These are phyloP conservation scores for Eupithecia insigniata DNA, from an alignment of 2,888 invertebrate genomes.

Conservation along the genomic window DNA sequence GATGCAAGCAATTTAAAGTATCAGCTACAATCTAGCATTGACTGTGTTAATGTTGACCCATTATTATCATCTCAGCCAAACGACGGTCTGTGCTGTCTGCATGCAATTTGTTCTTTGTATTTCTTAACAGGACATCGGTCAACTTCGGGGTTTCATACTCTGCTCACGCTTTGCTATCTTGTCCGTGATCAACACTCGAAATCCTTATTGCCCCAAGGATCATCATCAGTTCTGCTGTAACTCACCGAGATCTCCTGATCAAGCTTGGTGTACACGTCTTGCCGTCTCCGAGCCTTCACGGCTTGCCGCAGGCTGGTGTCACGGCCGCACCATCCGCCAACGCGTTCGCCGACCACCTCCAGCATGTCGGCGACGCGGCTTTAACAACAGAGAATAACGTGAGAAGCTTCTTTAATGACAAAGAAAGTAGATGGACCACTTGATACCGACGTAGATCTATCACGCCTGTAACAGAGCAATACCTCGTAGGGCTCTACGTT, in stretches of 20 bases:
- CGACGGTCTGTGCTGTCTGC: not conserved
- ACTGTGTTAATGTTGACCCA: not conserved
- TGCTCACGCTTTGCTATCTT: not conserved
- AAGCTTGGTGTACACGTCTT: slow-evolving; percentile 66
- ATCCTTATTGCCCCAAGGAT: not conserved
- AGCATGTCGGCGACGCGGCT: slow-evolving; percentile 84
- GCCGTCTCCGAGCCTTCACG: slow-evolving; percentile 65
- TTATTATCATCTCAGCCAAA: not conserved
- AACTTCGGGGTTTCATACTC: not conserved
- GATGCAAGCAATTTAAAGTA: slow-evolving; percentile 5
- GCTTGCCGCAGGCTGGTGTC: slow-evolving; percentile 72
- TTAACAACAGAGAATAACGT: slow-evolving; percentile 47
- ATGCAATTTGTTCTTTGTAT: not conserved
- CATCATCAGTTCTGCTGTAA: slow-evolving; percentile 16
- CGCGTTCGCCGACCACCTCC: slow-evolving; percentile 82
- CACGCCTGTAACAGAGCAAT: not conserved
- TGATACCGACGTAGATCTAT: too few relatives aligned
- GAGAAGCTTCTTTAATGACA: not conserved
- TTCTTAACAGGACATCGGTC: not conserved
- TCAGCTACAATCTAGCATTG: slow-evolving; percentile 5
- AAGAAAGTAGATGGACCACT: not conserved
- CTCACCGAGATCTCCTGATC: slow-evolving; percentile 69
- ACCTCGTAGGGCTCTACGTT: not conserved
- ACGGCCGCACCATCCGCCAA: slow-evolving; percentile 80
- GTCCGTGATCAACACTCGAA: not conserved